phyloP scores from a whole-genome alignment of 2,113 vertebrate species.

The Cryptotis parvus region DNA sequence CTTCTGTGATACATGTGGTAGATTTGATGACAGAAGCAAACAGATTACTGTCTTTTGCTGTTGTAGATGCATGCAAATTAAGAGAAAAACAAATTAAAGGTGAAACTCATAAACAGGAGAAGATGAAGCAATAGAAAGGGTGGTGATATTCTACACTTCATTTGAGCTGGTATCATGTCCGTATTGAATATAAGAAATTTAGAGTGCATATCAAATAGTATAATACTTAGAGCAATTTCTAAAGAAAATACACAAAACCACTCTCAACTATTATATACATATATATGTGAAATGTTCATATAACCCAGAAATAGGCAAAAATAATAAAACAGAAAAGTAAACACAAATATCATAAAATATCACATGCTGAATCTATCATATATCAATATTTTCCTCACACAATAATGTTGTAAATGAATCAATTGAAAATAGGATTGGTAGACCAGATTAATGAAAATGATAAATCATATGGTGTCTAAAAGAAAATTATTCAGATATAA shows the following conservation, averaged over 20 bases:
- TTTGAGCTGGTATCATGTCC: neutral
- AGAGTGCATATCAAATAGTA: neutral
- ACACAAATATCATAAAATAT: too few species aligned
- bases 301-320: too few species aligned
- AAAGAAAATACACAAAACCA: neutral
- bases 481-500: neutral
- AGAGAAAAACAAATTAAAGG: neutral
- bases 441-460: neutral
- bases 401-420: neutral
- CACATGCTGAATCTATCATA: neutral
- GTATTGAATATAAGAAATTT: neutral
- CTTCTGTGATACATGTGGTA: neutral
- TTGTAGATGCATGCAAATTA: neutral
- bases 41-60: neutral
- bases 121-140: neutral
- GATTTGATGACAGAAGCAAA: neutral
- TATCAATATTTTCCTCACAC: neutral
- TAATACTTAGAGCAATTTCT: neutral
- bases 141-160: neutral
- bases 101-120: neutral
- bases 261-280: neutral
- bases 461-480: neutral
- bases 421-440: neutral
- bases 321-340: too few species aligned
- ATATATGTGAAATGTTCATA: too few species aligned